Evolutionary conservation across 2,113 vertebrate species (phyloP).

Genomic region (Micronisus gabar): DNA sequence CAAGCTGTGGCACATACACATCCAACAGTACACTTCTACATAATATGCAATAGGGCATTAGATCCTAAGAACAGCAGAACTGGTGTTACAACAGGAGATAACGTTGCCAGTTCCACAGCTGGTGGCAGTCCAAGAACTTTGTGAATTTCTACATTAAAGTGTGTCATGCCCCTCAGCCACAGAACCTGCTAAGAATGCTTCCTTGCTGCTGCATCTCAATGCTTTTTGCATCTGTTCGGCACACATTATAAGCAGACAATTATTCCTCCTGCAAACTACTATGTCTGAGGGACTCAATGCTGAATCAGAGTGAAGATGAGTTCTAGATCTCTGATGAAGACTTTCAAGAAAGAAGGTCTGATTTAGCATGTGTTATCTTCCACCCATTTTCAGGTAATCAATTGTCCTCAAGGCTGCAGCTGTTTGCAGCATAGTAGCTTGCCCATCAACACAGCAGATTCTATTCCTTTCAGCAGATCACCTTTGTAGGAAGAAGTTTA

Average conservation of each 20-base stretch:
- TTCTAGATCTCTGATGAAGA: not conserved
- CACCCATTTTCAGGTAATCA: not conserved
- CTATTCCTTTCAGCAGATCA: not conserved
- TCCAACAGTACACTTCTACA: not conserved
- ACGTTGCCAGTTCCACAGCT: not conserved
- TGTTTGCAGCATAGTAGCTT: not conserved
- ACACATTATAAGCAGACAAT: not conserved
- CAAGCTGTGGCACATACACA: not conserved
- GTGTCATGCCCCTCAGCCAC: not conserved
- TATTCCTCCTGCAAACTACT: not conserved
- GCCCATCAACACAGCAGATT: not conserved
- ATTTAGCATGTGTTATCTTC: not conserved
- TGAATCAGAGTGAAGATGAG: not conserved
- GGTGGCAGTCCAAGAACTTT: not conserved
- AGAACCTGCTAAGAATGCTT: not conserved
- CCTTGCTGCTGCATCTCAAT: not conserved
- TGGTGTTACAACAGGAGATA: not conserved
- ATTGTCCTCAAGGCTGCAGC: not conserved
- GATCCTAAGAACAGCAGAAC: not conserved
- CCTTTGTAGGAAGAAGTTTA: not conserved
- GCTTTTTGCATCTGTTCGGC: not conserved
- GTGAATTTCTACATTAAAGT: not conserved
- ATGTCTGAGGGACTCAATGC: not conserved
- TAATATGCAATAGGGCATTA: not conserved
- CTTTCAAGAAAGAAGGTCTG: not conserved